phyloP scores from a whole-genome alignment of 2,888 invertebrate species.

The Sesia bembeciformis region DNA sequence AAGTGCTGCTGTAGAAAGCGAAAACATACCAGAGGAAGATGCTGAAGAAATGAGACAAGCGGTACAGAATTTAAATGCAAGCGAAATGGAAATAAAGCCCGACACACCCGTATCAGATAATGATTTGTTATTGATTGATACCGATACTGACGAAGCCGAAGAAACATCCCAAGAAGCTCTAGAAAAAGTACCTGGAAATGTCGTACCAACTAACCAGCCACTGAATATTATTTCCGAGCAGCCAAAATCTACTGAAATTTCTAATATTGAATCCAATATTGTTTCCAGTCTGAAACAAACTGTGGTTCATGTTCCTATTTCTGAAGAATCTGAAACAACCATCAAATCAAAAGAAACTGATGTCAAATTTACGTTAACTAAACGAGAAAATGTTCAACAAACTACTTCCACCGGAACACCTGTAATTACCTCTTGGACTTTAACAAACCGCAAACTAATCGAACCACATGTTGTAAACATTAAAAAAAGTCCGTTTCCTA shows the following conservation, averaged over 20 bases:
- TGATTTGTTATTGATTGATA: constrained; percentile 88
- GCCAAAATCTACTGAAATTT: constrained; percentile 46
- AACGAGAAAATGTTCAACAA: constrained; percentile 42
- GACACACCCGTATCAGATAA: constrained; percentile 90
- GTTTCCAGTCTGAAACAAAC: constrained; percentile 59
- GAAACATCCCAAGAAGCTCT: constrained; percentile 66
- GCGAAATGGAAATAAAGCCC: constrained; percentile 83
- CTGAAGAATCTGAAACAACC: constrained; percentile 18
- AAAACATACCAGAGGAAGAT: constrained; percentile 79
- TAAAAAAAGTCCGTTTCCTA: constrained; percentile 28
- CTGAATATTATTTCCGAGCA: constrained; percentile 27
- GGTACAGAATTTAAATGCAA: constrained; percentile 84
- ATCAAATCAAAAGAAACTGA: constrained; percentile 39
- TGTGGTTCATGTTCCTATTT: constrained; percentile 34
- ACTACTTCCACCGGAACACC: constrained; percentile 59
- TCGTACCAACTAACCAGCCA: constrained; percentile 47
- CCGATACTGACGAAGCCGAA: constrained; percentile 86
- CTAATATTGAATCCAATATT: constrained; percentile 34
- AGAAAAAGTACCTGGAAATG: constrained; percentile 48
- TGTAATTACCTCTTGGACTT: constrained; percentile 74
- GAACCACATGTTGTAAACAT: constrained; percentile 55
- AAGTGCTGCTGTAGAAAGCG: constrained; percentile 52
- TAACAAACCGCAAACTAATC: constrained; percentile 59
- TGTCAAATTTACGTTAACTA: constrained; percentile 39
- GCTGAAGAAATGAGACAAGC: constrained; percentile 90